Evolutionary conservation across 2,888 invertebrate species (phyloP).

Genomic region (Antheraea assamensis): DNA sequence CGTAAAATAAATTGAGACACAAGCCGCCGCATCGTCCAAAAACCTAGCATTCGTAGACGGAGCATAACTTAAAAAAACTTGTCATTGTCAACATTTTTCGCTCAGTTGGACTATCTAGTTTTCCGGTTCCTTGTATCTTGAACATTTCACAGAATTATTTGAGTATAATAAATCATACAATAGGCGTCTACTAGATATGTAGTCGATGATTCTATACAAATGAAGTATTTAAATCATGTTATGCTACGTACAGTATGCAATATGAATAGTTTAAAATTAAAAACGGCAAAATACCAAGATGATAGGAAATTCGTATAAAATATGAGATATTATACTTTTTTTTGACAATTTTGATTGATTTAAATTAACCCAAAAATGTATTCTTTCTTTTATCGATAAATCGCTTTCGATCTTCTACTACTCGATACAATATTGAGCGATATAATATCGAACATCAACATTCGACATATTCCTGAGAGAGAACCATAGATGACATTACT

Average conservation of each 20-base stretch:
- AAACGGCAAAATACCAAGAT: too few relatives aligned
- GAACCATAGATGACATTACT: background rate
- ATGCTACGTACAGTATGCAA: background rate
- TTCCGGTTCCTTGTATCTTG: background rate
- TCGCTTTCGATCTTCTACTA: too few relatives aligned
- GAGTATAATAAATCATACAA: background rate
- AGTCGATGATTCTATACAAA: background rate
- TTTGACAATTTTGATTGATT: too few relatives aligned
- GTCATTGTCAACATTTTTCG: background rate
- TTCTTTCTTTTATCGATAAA: too few relatives aligned
- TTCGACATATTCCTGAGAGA: constrained; percentile 1
- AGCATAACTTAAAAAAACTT: background rate
- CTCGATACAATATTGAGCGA: background rate
- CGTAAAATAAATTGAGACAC: too few relatives aligned
- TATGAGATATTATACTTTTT: too few relatives aligned
- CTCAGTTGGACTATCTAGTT: background rate
- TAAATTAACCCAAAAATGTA: too few relatives aligned
- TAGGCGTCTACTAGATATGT: background rate
- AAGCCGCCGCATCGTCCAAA: too few relatives aligned
- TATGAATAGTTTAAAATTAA: too few relatives aligned
- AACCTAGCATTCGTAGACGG: too few relatives aligned
- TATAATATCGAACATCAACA: background rate
- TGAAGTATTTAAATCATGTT: background rate
- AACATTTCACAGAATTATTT: background rate
- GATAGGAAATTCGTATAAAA: too few relatives aligned